Conservation (phyloP, 2,113 vertebrate species). For the Proteles cristata region DNA sequence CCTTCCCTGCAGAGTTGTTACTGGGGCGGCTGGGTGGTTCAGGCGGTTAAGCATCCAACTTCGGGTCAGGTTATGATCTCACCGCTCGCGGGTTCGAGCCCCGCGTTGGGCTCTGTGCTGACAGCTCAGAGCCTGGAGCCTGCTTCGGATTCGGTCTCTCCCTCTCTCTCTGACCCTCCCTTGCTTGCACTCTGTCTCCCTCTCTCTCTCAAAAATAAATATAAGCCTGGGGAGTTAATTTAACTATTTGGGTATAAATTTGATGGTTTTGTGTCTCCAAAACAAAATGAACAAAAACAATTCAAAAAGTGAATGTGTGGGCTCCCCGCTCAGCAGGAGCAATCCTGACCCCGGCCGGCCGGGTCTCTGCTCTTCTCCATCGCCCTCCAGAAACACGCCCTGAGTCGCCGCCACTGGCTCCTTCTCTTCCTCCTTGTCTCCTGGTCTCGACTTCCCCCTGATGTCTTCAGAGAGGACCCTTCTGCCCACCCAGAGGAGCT, state of each 20-base stretch:
- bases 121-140: too few species aligned
- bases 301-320: accelerated
- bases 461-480: neutral
- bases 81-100: too few species aligned
- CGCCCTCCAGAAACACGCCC: accelerated
- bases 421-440: neutral
- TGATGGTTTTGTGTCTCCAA: neutral
- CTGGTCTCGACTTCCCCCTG: accelerated
- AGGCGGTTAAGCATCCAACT: too few species aligned
- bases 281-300: neutral
- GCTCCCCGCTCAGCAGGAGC: neutral
- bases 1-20: neutral
- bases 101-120: too few species aligned
- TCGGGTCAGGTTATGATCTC: too few species aligned
- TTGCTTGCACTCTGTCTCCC: too few species aligned
- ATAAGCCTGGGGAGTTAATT: neutral
- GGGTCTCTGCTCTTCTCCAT: too few species aligned
- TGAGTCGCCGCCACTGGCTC: accelerated
- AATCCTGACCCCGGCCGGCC: accelerated
- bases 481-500: neutral
- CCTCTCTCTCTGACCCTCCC: too few species aligned
- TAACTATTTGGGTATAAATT: neutral
- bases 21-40: too few species aligned
- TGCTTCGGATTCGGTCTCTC: too few species aligned
- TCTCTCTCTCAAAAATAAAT: too few species aligned